Percentiles rank a stretch among this genome's conserved stretches.
Conservation (phyloP, 2,113 vertebrate genomes). For the Benitochromis conjunctus region DNA sequence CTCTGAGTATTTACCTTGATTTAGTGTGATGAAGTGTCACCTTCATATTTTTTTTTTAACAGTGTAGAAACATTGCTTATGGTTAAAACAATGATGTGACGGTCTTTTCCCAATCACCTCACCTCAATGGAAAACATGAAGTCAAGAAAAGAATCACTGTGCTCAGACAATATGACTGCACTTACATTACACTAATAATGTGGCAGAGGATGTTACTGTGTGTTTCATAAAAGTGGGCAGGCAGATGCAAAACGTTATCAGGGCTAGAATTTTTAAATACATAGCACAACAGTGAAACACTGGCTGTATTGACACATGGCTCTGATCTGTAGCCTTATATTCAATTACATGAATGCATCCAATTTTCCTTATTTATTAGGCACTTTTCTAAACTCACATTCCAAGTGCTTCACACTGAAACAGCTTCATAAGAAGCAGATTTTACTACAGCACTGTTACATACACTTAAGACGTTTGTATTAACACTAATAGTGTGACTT, state of each 20-base stretch:
- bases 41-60: not conserved
- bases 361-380: not conserved
- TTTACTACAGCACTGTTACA: not conserved
- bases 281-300: not conserved
- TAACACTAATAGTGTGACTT: not conserved
- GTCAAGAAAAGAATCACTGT: not conserved
- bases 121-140: not conserved
- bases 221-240: not conserved
- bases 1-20: not conserved
- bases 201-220: not conserved
- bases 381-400: not conserved
- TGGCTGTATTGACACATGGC: not conserved
- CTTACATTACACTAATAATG: not conserved
- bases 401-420: not conserved
- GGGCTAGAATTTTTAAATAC: accelerated
- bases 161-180: not conserved
- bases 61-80: not conserved
- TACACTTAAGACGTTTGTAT: not conserved
- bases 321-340: not conserved
- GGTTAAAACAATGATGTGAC: too few species aligned
- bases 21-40: not conserved
- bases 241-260: not conserved
- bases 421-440: not conserved
- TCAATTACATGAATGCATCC: not conserved
- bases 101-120: not conserved